Conservation (phyloP, 2,113 vertebrate genomes). For the Plotosus lineatus region DNA sequence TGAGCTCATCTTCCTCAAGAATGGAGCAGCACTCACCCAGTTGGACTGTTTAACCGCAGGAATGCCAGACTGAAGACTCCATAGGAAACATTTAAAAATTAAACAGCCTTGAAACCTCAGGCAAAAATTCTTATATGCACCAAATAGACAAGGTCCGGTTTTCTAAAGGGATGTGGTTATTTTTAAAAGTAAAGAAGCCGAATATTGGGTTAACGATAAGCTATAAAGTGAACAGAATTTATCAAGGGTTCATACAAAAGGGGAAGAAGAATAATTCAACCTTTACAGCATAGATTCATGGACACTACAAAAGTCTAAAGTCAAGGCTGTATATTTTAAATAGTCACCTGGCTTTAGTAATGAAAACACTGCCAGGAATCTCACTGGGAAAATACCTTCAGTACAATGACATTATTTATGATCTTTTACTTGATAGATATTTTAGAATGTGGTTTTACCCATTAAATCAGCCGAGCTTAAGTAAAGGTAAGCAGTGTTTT, state of each 20-base stretch:
- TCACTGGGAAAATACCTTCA: neutral
- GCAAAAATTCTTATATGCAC: slow-evolving; percentile 7
- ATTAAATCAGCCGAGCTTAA: slow-evolving; percentile 3
- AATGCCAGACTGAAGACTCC: slow-evolving; percentile 6
- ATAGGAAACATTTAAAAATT: slow-evolving; percentile 16
- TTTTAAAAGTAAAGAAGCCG: neutral
- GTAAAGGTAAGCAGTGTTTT: slow-evolving; percentile 13
- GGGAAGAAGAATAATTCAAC: neutral
- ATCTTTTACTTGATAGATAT: neutral
- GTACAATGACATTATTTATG: neutral
- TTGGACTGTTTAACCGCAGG: slow-evolving; percentile 31
- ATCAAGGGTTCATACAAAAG: slow-evolving; percentile 1
- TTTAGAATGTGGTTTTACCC: neutral
- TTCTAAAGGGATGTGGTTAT: slow-evolving; percentile 4
- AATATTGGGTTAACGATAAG: slow-evolving; percentile 20
- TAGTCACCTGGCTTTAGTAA: neutral
- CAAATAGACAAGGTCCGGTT: neutral
- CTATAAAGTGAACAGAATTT: neutral
- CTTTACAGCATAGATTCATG: neutral
- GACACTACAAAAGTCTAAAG: neutral
- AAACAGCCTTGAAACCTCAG: slow-evolving; percentile 27
- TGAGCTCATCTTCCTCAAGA: slow-evolving; percentile 8
- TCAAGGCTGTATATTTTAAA: slow-evolving; percentile 8
- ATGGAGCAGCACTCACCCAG: neutral
- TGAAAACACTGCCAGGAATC: neutral